Base-by-base conservation (phyloP, 2,113 vertebrate genomes). In the Triplophysa rosa region DNA sequence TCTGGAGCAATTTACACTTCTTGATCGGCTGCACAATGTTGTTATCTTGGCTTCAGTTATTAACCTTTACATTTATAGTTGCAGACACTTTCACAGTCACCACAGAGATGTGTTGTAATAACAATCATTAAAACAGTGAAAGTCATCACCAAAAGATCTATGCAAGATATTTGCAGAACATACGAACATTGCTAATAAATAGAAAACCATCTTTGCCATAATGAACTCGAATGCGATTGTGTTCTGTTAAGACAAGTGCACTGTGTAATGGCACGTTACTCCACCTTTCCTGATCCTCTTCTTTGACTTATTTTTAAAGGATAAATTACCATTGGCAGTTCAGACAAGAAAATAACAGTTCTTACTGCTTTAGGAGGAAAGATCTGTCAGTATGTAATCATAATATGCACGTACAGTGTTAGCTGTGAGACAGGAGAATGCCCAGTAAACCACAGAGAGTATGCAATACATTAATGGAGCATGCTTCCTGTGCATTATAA, bases 331-430 rank as follows among this genome's bases (percentile, higher is more conserved):
- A 33, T 71, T 37, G 26, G 26, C 17, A 1, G 59, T 8, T 12
- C 13, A 1, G 70, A 61, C 19, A 9, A 42, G 54, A 59, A 19
- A 2, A 64, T 26, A 71, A 26, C 13, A 33, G 21, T 17, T 54
- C 52, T 2, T 23, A 8, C 19, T 6, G 42, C 40, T 78, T 58
- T 19, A 9, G 10, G 49, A 62, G 17, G 21, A 42, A 54, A 52
- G 40, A 52, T 54, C 26, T 33, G 4, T 79, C 33, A 74, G 68
- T 62, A 37, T 37, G 63, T 67, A 52, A 40, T 73, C 54, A 54
- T 21, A 10, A 62, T 40, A n/a, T 72, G 52, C 40, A 65, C 33
- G 21, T n/a, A 63, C 29, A 62, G 19, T 19, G 47, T 21, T 69
- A 26, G 62, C 42, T 37, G 37, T 1, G 13, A 26, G 59, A 63